Percentiles rank a stretch among this genome's conserved stretches.
phyloP scores from a whole-genome alignment of 2,113 vertebrate genomes.

The Chaetops frenatus region DNA sequence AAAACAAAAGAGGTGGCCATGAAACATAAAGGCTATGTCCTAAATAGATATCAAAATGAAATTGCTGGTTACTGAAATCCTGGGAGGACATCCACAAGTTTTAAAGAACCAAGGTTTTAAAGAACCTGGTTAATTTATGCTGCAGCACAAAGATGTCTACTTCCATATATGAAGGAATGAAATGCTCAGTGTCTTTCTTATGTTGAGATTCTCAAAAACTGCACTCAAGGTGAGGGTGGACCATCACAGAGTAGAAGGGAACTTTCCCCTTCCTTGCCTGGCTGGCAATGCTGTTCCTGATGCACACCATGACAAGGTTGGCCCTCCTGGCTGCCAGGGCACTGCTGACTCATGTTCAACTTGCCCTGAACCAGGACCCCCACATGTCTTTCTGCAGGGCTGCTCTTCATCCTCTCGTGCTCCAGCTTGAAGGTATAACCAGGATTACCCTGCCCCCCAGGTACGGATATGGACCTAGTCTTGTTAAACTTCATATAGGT shows the following conservation, averaged over 20 bases:
- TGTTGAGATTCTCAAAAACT: neutral
- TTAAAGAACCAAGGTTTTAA: neutral
- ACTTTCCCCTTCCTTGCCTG: fast-evolving
- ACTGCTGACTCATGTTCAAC: neutral
- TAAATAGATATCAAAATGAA: neutral
- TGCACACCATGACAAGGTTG: fast-evolving
- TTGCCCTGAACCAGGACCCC: fast-evolving
- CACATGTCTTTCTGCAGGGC: fast-evolving
- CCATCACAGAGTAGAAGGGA: neutral
- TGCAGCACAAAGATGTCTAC: neutral
- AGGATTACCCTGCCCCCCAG: neutral
- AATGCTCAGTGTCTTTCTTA: neutral
- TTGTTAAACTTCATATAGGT: neutral
- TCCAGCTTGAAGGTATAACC: neutral
- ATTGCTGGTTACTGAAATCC: neutral
- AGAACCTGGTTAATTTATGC: neutral
- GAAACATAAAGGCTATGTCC: neutral
- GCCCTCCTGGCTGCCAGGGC: neutral
- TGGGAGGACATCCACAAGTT: neutral
- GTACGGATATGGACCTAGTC: neutral
- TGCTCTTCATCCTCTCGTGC: neutral
- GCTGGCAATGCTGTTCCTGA: fast-evolving
- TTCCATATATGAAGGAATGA: neutral
- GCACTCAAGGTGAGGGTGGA: fast-evolving
- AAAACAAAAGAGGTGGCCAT: neutral